Conservation (phyloP, 2,797 vertebrate genomes). For the Pelodytes ibericus region DNA sequence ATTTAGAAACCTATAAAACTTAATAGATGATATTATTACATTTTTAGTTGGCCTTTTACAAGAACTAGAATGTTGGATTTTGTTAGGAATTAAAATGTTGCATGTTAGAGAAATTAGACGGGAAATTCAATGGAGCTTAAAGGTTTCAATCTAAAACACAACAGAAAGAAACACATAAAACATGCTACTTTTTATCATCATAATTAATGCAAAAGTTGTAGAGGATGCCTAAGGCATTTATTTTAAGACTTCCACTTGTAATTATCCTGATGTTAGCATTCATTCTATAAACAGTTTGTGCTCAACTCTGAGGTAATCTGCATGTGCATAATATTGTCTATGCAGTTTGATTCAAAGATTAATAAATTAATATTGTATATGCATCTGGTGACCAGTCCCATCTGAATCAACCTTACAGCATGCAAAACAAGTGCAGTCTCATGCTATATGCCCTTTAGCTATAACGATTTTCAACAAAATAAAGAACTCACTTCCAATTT, state of each 20-base stretch:
- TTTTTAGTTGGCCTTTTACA: too few relatives aligned
- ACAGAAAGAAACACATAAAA: constrained; percentile 3
- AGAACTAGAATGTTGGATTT: too few relatives aligned
- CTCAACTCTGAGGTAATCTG: constrained; percentile 12
- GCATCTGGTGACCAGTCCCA: constrained; percentile 22
- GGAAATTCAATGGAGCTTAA: not conserved
- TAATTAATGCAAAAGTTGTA: constrained; percentile 15
- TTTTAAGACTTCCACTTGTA: constrained; percentile 30
- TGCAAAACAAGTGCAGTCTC: constrained; percentile 15
- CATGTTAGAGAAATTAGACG: too few relatives aligned
- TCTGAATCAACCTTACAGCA: constrained; percentile 29
- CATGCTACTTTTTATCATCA: constrained; percentile 19
- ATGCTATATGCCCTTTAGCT: constrained; percentile 26
- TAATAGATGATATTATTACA: too few relatives aligned
- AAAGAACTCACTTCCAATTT: not conserved
- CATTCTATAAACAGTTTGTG: constrained; percentile 8
- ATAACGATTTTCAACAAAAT: constrained; percentile 11
- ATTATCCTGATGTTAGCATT: constrained; percentile 38
- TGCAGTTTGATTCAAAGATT: constrained; percentile 7
- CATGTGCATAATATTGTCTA: constrained; percentile 6
- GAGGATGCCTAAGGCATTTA: constrained; percentile 26
- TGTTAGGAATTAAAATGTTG: too few relatives aligned
- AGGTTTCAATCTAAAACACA: not conserved
- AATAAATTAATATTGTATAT: constrained; percentile 45
- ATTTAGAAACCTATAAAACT: too few relatives aligned